Evolutionary conservation across 2,797 vertebrate genomes (phyloP).

Genomic region (Diglossa cyanea): DNA sequence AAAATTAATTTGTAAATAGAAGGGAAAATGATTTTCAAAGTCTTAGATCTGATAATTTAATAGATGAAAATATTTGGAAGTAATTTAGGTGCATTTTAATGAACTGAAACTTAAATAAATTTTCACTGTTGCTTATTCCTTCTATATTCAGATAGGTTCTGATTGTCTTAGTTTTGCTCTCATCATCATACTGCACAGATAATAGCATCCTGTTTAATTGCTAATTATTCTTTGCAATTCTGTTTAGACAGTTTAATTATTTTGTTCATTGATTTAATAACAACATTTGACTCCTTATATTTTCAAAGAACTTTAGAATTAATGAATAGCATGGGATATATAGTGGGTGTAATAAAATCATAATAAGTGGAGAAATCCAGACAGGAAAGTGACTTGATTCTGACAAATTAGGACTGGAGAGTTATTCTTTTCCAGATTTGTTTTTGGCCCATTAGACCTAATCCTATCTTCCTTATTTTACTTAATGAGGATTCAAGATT

Average conservation of each 20-base stretch:
- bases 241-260: conserved; percentile 59
- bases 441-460: background rate
- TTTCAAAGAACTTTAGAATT: conserved; percentile 29
- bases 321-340: background rate
- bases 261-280: conserved; percentile 60
- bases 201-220: conserved; percentile 43
- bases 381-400: background rate
- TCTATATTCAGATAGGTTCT: background rate
- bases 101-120: background rate
- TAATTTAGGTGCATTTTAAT: background rate
- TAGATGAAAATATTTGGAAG: background rate
- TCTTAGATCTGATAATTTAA: background rate
- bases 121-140: background rate
- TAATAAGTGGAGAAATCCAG: background rate
- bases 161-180: background rate
- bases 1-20: background rate
- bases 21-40: background rate
- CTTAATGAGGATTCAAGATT: background rate
- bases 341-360: background rate
- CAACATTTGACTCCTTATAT: conserved; percentile 11
- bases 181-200: conserved; percentile 16
- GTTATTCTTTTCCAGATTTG: background rate
- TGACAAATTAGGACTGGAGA: background rate
- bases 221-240: conserved; percentile 57
- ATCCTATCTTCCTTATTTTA: background rate